Evolutionary conservation across 2,797 vertebrate genomes (phyloP).

Genomic region (Dallia pectoralis): DNA sequence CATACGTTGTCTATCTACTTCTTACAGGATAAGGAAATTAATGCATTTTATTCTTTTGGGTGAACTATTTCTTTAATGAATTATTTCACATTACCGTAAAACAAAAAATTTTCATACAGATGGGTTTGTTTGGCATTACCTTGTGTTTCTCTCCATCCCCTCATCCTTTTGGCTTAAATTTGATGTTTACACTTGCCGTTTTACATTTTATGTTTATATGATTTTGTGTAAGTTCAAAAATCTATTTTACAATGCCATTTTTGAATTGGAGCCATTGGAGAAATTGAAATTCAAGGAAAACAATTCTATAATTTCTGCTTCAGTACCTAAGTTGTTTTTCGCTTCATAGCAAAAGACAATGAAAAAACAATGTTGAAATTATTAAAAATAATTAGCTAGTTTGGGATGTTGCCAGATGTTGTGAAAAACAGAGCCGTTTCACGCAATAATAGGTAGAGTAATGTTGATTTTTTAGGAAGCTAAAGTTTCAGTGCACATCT

Average conservation of each 20-base stretch:
- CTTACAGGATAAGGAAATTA: too few relatives aligned
- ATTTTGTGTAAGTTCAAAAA: conserved; percentile 50
- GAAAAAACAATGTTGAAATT: too few relatives aligned
- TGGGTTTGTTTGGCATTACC: conserved; percentile 63
- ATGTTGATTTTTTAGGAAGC: too few relatives aligned
- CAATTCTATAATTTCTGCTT: background rate
- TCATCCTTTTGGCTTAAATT: conserved; percentile 56
- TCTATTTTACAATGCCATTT: conserved; percentile 7
- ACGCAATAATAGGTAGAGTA: background rate
- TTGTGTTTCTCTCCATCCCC: conserved; percentile 63
- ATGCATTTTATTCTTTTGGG: too few relatives aligned
- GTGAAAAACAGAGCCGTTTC: conserved; percentile 52
- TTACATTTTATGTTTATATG: too few relatives aligned
- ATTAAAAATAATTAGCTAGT: too few relatives aligned
- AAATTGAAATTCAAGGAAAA: background rate
- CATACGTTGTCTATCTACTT: too few relatives aligned
- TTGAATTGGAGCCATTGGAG: conserved; percentile 35
- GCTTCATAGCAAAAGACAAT: background rate
- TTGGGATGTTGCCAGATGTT: background rate
- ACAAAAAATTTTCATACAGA: conserved; percentile 10
- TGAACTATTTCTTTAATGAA: background rate
- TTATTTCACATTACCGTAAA: background rate
- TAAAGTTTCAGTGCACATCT: background rate
- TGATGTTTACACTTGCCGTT: too few relatives aligned
- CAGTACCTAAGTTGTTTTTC: background rate